Percentiles rank a stretch among this genome's conserved stretches.
phyloP scores from a whole-genome alignment of 2,888 invertebrate species.

The Pristionchus mayeri region DNA sequence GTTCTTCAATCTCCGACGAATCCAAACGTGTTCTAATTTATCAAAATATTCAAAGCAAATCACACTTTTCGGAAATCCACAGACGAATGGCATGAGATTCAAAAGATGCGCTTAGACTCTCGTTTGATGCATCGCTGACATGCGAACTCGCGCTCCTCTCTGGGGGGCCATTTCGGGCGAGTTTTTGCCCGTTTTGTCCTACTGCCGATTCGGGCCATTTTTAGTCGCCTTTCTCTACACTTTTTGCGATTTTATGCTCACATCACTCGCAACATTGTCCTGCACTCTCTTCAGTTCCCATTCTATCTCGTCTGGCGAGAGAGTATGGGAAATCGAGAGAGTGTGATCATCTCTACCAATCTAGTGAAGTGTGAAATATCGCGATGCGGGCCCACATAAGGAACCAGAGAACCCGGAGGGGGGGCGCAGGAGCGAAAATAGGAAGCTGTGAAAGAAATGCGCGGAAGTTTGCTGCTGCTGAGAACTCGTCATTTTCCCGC shows the following conservation, averaged over 20 bases:
- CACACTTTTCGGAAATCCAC: not conserved
- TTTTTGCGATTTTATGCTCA: not conserved
- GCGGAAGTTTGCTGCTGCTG: not conserved
- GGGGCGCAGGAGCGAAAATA: not conserved
- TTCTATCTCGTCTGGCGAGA: not conserved
- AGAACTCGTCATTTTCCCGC: not conserved
- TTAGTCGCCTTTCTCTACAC: not conserved
- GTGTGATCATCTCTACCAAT: not conserved
- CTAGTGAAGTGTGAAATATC: not conserved
- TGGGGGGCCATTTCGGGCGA: not conserved
- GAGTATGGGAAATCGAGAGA: not conserved
- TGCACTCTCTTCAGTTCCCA: not conserved
- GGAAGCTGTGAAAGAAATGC: not conserved
- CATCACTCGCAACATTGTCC: not conserved
- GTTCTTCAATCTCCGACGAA: too few species aligned
- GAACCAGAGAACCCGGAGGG: slow-evolving; percentile 3
- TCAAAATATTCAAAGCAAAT: too few species aligned
- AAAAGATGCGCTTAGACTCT: not conserved
- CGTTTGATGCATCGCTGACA: slow-evolving; percentile 42
- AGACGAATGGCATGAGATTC: too few species aligned
- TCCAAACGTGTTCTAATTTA: too few species aligned
- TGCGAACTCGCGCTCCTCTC: slow-evolving; percentile 30
- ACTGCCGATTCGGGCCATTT: not conserved
- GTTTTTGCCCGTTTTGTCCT: not conserved
- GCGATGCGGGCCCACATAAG: slow-evolving; percentile 8